A percentile compares a stretch with the other conserved stretches of the same genome.
phyloP scores from a whole-genome alignment of 2,888 invertebrate genomes.

The Biston stratarius region DNA sequence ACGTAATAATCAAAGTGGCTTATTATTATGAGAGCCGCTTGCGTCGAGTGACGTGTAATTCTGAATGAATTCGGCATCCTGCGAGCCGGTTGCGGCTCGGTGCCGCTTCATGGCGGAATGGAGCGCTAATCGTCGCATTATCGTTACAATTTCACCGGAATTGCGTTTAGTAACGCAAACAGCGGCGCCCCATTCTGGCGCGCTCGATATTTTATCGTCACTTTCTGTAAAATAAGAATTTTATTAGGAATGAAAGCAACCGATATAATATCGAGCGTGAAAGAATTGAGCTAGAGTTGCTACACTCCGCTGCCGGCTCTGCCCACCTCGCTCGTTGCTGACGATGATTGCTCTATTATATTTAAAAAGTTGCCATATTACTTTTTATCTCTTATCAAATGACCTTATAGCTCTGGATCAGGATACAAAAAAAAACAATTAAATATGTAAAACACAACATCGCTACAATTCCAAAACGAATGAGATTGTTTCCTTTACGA shows the following conservation, averaged over 20 bases:
- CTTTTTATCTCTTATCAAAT: constrained; percentile 15
- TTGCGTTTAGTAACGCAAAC: constrained; percentile 28
- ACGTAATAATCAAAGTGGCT: constrained; percentile 11
- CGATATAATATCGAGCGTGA: neutral
- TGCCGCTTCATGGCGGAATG: constrained; percentile 15
- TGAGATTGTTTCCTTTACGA: neutral
- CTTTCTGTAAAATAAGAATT: neutral
- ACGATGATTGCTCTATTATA: constrained; percentile 22
- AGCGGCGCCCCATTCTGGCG: neutral
- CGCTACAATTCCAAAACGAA: neutral
- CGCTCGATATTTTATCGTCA: neutral
- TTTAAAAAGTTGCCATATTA: constrained; percentile 15
- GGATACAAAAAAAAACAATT: neutral
- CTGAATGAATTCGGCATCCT: constrained; percentile 21
- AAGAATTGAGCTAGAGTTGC: neutral
- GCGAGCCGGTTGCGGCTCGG: constrained; percentile 7
- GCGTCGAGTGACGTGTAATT: constrained; percentile 18
- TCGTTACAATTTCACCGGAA: constrained; percentile 26
- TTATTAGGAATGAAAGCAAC: neutral
- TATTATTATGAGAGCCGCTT: constrained; percentile 1
- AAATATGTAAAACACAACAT: neutral
- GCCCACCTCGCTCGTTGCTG: neutral
- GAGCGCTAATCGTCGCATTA: constrained; percentile 26
- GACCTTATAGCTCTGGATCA: neutral
- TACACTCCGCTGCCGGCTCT: neutral